phyloP scores from a whole-genome alignment of 2,797 vertebrate genomes.

The Steatocranus sp. region DNA sequence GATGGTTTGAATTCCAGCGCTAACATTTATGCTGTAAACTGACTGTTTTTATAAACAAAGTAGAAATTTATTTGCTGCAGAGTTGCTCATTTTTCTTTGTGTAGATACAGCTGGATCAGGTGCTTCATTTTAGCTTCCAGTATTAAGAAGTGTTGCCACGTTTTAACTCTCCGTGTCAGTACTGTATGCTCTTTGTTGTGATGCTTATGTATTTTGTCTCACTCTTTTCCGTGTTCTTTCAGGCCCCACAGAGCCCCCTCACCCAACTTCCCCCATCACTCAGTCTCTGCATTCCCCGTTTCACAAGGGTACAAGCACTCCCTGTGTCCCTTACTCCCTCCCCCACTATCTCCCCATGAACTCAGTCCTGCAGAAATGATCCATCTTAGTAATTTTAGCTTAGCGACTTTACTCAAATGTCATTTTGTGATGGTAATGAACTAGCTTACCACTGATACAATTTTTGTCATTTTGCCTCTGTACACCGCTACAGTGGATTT shows the following conservation, averaged over 20 bases:
- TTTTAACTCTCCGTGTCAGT: not conserved
- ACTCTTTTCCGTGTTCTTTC: conserved; percentile 77
- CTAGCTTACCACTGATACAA: not conserved
- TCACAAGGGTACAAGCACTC: conserved; percentile 83
- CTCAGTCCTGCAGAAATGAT: conserved; percentile 5
- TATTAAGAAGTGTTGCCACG: not conserved
- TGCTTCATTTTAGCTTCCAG: not conserved
- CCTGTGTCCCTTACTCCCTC: conserved; percentile 21
- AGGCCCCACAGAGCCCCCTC: conserved; percentile 79
- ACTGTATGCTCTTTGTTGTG: not conserved
- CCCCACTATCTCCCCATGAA: not conserved
- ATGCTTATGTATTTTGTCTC: conserved; percentile 55
- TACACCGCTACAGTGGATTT: not conserved
- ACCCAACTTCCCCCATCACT: conserved; percentile 79
- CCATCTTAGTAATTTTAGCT: not conserved
- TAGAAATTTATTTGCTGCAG: not conserved
- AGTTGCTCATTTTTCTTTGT: not conserved
- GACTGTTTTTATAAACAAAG: not conserved
- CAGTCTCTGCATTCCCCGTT: conserved; percentile 75
- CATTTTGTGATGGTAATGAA: not conserved
- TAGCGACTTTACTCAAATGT: not conserved
- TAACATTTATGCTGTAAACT: not conserved
- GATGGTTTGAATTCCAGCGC: conserved; percentile 11
- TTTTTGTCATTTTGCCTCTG: not conserved
- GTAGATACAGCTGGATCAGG: not conserved